Evolutionary conservation across 2,113 vertebrate genomes (phyloP).

Genomic region (Podilymbus podiceps): DNA sequence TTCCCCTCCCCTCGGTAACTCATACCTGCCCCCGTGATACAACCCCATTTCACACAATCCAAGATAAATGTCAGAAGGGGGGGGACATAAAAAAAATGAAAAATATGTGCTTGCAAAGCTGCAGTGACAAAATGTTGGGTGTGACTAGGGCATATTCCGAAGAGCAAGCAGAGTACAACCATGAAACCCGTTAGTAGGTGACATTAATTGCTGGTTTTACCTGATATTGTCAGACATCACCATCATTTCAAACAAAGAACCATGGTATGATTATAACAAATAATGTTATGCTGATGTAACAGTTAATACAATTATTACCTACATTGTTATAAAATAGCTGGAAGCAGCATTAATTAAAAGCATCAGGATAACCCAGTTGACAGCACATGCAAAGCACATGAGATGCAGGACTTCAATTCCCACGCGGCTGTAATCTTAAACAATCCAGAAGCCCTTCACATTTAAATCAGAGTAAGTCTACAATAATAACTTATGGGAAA

Average conservation of each 20-base stretch:
- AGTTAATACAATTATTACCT: slow-evolving; percentile 62
- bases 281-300: slow-evolving; percentile 60
- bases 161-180: slow-evolving; percentile 57
- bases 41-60: not conserved
- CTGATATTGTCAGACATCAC: slow-evolving; percentile 43
- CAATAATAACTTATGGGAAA: not conserved
- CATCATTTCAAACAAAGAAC: slow-evolving; percentile 56
- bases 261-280: slow-evolving; percentile 40
- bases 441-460: not conserved
- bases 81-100: slow-evolving; percentile 49
- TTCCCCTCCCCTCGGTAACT: not conserved
- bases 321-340: slow-evolving; percentile 48
- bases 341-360: slow-evolving; percentile 63
- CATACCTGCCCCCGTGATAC: not conserved
- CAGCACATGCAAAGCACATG: slow-evolving; percentile 64
- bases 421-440: not conserved
- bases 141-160: slow-evolving; percentile 48
- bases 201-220: slow-evolving; percentile 71
- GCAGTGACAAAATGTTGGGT: slow-evolving; percentile 31
- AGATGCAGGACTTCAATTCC: slow-evolving; percentile 8
- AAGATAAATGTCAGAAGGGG: not conserved
- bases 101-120: slow-evolving; percentile 55
- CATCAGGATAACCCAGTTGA: slow-evolving; percentile 22
- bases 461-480: not conserved
- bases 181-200: slow-evolving; percentile 69